Base-by-base conservation (phyloP, 2,113 vertebrate species). In the Petromus typicus region DNA sequence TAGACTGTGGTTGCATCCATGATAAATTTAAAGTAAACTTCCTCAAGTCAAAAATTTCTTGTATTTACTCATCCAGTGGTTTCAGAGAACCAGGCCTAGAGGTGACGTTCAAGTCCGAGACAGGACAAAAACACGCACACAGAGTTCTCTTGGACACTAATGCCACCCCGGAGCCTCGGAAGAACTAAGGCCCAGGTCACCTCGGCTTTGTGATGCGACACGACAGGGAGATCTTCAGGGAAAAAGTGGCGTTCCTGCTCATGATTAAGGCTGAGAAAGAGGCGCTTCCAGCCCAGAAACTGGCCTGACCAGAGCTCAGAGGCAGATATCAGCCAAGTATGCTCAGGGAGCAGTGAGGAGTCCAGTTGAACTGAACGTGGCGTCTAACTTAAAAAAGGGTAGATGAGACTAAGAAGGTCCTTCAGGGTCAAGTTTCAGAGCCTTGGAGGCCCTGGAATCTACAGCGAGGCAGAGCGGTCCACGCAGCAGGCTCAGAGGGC, bases 391-490 rank as follows among this genome's bases (percentile, higher is more conserved):
- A 73, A 66, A 40, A 71, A 95, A 63, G 12, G 71, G 51, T 45
- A 59, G 27, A 80, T 64, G 51, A 82, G 80, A 57, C 45, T 30
- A 69, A 20, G 45, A 45, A 91, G 57, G 63, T 61, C 64, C 22
- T 66, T 90, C 32, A 37, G 37, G 89, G 85, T 86, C 54, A 30
- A 67, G 73, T 61, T 54, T 48, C 59, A 61, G 71, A 79, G 32
- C 56, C 56, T 69, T 25, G 32, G 93, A 90, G 71, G 90, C 79
- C 59, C 79, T 76, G 76, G 92, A 76, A 86, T 40, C 67, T 59
- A 20, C 56, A 73, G 43, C 17, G 86, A 59, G 80, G 92, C 59
- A 54, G 25, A 8, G 20, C 22, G 4, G 4, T 40, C 40, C 27
- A 1, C 82, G 54, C 73, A 57, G 64, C 6, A 32, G 61, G 71